Evolutionary conservation across 1,140 invertebrate genomes (phyloP).

Genomic region (Cyrtorhinus lividipennis): DNA sequence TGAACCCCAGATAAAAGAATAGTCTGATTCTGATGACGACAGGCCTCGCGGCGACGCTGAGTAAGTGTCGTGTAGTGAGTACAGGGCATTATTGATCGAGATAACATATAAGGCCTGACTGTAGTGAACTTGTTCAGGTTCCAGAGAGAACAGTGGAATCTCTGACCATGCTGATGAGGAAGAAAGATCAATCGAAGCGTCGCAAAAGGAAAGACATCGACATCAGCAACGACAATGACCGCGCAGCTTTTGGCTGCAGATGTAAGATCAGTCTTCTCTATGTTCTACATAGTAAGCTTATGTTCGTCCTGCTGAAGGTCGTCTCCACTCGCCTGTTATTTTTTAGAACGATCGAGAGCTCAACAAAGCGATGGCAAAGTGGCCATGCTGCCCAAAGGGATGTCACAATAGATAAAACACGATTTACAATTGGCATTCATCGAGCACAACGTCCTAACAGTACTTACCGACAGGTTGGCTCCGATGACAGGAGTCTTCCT

Average conservation of each 20-base stretch:
- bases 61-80: background rate
- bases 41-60: slow-evolving; percentile 18
- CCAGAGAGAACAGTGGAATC: slow-evolving; percentile 27
- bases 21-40: slow-evolving; percentile 21
- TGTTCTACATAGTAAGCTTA: too few species aligned
- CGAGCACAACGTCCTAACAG: slow-evolving; percentile 83
- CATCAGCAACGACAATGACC: slow-evolving; percentile 92
- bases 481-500: slow-evolving; percentile 90
- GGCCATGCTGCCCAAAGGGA: slow-evolving; percentile 69
- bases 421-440: slow-evolving; percentile 89
- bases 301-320: too few species aligned
- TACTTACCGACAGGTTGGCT: slow-evolving; percentile 93
- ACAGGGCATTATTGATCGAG: background rate
- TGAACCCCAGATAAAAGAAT: slow-evolving; percentile 20
- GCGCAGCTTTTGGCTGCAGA: slow-evolving; percentile 73
- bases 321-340: slow-evolving; percentile 20
- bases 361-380: slow-evolving; percentile 73
- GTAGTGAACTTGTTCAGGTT: slow-evolving; percentile 13
- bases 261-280: too few species aligned
- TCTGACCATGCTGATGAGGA: slow-evolving; percentile 75
- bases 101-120: too few species aligned
- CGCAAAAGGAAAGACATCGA: slow-evolving; percentile 77
- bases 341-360: slow-evolving; percentile 71
- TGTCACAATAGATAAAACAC: slow-evolving; percentile 86
- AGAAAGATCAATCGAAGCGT: slow-evolving; percentile 62